These are phyloP conservation scores for Melanotaenia nigrans DNA, from an alignment of 2,797 vertebrate species.

Conservation along the genomic window DNA sequence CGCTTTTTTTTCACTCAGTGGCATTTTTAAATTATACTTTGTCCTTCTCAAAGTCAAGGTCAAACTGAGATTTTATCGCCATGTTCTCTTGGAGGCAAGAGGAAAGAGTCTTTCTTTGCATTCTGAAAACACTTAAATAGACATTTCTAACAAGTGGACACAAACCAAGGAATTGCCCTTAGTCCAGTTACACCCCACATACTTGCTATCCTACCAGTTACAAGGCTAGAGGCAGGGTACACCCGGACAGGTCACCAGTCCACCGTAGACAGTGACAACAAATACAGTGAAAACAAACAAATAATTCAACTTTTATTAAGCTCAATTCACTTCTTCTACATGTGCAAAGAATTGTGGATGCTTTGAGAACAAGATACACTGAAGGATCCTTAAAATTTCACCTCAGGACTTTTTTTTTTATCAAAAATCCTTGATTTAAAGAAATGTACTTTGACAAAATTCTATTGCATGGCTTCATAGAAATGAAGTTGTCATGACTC, in stretches of 20 bases:
- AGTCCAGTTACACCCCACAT: neutral
- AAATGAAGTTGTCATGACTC: no score
- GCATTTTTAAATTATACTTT: neutral
- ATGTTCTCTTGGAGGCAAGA: neutral
- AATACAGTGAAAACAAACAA: neutral
- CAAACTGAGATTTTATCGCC: neutral
- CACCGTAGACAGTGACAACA: neutral
- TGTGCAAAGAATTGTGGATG: neutral
- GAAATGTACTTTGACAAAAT: no score
- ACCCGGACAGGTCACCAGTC: neutral
- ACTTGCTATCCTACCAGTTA: no score
- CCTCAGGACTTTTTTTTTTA: no score
- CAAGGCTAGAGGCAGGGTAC: neutral
- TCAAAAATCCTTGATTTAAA: no score
- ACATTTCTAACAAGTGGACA: neutral
- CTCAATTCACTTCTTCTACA: neutral
- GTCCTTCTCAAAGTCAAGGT: neutral
- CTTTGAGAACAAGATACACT: neutral
- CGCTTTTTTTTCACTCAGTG: neutral
- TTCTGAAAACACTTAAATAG: neutral
- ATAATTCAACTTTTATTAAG: neutral
- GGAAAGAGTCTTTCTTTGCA: neutral
- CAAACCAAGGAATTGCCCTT: neutral
- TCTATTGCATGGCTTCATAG: no score
- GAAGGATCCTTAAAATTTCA: no score